A percentile compares a stretch with the other conserved stretches of the same genome.
These are phyloP conservation scores for Sinhomidia bicolor DNA, from an alignment of 2,888 invertebrate genomes.

Conservation along the genomic window DNA sequence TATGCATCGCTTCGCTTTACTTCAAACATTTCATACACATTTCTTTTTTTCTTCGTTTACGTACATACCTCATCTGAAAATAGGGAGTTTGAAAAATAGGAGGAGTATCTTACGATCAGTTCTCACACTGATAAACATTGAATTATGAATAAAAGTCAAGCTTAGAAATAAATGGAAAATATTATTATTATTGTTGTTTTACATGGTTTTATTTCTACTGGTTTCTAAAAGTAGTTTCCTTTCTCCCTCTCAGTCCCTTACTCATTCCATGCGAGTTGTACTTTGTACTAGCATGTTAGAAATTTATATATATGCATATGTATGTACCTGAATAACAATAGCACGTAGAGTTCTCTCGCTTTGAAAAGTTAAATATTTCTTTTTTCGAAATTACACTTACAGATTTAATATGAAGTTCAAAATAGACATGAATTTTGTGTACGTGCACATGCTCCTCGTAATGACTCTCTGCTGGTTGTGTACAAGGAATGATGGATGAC, in stretches of 20 bases:
- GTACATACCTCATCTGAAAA: neutral
- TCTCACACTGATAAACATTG: constrained; percentile 69
- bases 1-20: too few species aligned
- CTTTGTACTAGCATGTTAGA: too few species aligned
- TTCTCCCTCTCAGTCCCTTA: neutral
- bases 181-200: constrained; percentile 52
- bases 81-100: constrained; percentile 17
- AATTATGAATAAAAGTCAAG: constrained; percentile 60
- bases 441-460: constrained; percentile 41
- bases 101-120: constrained; percentile 55
- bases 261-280: too few species aligned
- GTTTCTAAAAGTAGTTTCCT: constrained; percentile 29
- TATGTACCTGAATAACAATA: neutral
- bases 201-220: too few species aligned
- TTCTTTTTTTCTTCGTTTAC: neutral
- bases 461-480: constrained; percentile 38
- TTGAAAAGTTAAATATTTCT: neutral
- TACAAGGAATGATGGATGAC: constrained; percentile 62
- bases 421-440: constrained; percentile 23
- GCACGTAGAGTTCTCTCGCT: neutral
- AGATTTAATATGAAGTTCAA: neutral
- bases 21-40: too few species aligned
- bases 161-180: constrained; percentile 35
- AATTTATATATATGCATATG: too few species aligned
- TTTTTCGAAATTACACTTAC: constrained; percentile 1